phyloP scores from a whole-genome alignment of 2,113 vertebrate species.

The Platycercus adscitus region DNA sequence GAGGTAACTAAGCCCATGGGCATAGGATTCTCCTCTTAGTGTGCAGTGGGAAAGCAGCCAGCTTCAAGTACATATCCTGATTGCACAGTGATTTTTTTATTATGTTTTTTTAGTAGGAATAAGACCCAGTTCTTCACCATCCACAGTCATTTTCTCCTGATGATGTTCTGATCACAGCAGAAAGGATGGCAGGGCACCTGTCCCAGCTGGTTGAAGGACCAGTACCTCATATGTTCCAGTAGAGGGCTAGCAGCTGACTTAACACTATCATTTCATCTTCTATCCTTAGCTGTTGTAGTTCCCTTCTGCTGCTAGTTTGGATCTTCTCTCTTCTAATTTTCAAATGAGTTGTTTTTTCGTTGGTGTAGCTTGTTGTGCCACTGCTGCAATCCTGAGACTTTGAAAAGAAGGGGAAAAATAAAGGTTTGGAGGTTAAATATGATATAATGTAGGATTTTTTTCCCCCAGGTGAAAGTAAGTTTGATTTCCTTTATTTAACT shows the following conservation, averaged over 20 bases:
- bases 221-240: neutral
- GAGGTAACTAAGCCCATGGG: neutral
- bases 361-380: neutral
- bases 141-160: neutral
- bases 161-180: neutral
- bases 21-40: neutral
- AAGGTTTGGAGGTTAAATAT: neutral
- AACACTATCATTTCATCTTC: neutral
- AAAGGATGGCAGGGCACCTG: neutral
- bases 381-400: neutral
- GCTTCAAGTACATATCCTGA: neutral
- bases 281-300: neutral
- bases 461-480: neutral
- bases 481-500: neutral
- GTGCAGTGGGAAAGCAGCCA: neutral
- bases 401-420: neutral
- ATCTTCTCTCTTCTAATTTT: neutral
- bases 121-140: neutral
- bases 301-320: neutral
- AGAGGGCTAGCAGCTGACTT: neutral
- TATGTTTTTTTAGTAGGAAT: rapidly evolving
- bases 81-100: rapidly evolving
- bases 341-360: neutral
- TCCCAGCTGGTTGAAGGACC: neutral
- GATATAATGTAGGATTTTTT: neutral